phyloP scores from a whole-genome alignment of 2,113 vertebrate species.

The Lophochroa leadbeateri region DNA sequence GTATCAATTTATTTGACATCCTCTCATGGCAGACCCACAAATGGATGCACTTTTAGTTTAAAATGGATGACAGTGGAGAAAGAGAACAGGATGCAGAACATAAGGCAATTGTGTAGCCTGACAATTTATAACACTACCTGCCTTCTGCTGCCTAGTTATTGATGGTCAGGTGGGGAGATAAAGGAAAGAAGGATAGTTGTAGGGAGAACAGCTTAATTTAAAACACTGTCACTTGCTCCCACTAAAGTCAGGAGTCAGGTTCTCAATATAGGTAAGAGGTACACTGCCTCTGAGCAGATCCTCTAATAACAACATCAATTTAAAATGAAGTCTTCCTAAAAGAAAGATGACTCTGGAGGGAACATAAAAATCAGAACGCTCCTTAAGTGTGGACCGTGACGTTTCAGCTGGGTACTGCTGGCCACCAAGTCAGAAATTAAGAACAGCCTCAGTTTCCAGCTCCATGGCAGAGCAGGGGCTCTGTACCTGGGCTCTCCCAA shows the following conservation, averaged over 20 bases:
- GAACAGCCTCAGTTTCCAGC: background rate
- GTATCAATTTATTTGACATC: conserved; percentile 12
- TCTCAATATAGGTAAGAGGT: conserved; percentile 46
- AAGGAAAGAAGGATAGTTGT: conserved; percentile 52
- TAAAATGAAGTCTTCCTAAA: conserved; percentile 14
- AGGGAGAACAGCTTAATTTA: conserved; percentile 63
- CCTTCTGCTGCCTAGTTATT: conserved; percentile 55
- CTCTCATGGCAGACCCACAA: background rate
- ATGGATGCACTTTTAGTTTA: conserved; percentile 54
- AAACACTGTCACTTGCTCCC: conserved; percentile 42
- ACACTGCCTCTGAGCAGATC: background rate
- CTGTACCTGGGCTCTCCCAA: background rate
- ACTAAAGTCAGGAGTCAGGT: conserved; percentile 40
- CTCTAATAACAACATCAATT: conserved; percentile 52
- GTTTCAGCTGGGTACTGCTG: background rate
- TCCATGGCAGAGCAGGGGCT: background rate
- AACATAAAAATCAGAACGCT: background rate
- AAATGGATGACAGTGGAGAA: conserved; percentile 49
- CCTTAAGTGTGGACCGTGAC: background rate
- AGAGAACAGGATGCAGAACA: conserved; percentile 63
- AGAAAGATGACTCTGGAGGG: conserved; percentile 9
- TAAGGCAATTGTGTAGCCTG: conserved; percentile 53
- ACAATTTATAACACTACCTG: conserved; percentile 67
- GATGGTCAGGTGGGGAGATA: conserved; percentile 59
- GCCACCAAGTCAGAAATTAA: background rate